These are phyloP conservation scores for Pantherophis alleghaniensis DNA, from an alignment of 2,797 vertebrate species.

Conservation along the genomic window DNA sequence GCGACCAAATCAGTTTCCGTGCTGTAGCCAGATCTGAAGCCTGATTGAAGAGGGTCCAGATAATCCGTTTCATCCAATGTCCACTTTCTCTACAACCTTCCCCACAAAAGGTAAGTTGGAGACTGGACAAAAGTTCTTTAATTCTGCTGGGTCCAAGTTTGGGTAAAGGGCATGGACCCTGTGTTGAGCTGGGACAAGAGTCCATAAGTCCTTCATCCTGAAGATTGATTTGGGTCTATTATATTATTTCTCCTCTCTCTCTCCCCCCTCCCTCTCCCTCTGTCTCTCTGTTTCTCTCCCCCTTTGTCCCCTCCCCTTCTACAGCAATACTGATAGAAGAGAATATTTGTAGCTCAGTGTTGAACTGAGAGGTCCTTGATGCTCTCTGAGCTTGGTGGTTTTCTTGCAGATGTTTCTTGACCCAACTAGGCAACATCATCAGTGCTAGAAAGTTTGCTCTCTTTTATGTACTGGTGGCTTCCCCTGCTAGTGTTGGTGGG, in stretches of 20 bases:
- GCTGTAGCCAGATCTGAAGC: too few relatives aligned
- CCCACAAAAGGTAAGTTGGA: too few relatives aligned
- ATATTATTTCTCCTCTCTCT: too few relatives aligned
- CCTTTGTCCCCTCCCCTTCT: not conserved
- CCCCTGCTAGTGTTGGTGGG: not conserved
- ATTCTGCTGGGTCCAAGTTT: too few relatives aligned
- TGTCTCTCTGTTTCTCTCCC: not conserved
- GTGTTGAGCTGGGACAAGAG: not conserved
- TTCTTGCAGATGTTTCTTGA: not conserved
- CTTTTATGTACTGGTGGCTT: not conserved
- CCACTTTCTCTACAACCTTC: too few relatives aligned
- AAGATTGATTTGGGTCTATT: not conserved
- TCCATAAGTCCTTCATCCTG: not conserved
- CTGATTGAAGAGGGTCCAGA: too few relatives aligned
- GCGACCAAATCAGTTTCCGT: too few relatives aligned
- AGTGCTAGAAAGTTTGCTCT: not conserved
- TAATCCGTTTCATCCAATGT: too few relatives aligned
- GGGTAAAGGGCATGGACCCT: not conserved
- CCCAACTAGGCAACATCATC: not conserved
- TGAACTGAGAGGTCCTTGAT: not conserved
- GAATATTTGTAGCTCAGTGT: not conserved
- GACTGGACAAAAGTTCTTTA: too few relatives aligned
- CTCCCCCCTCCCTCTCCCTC: too few relatives aligned
- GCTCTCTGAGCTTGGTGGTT: not conserved
- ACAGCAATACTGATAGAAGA: not conserved